These are phyloP conservation scores for Lycaon pictus DNA, from an alignment of 2,113 vertebrate species.

Conservation along the genomic window DNA sequence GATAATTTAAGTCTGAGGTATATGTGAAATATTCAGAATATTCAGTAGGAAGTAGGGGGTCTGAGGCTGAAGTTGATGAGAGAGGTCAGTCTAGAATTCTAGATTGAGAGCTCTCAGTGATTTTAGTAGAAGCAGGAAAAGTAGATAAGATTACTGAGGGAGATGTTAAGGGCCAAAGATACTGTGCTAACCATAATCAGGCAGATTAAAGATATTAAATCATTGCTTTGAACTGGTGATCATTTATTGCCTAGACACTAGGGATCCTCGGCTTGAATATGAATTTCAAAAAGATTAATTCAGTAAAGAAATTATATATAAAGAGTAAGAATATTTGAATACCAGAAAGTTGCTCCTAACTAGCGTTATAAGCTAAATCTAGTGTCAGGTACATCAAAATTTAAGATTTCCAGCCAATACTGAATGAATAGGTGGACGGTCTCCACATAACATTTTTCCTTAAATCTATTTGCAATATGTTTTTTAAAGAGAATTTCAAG, in stretches of 20 bases:
- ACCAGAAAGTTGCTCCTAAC: neutral
- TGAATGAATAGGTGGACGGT: neutral
- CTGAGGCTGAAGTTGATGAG: neutral
- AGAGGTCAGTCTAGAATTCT: neutral
- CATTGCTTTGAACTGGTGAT: neutral
- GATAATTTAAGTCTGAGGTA: neutral
- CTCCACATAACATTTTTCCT: neutral
- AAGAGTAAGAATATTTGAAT: conserved; percentile 27
- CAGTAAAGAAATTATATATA: conserved; percentile 22
- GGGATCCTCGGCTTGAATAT: neutral
- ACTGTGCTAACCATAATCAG: neutral
- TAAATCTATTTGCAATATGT: neutral
- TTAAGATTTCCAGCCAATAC: neutral
- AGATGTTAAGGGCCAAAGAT: neutral
- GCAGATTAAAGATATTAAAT: neutral
- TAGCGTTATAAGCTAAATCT: conserved; percentile 55
- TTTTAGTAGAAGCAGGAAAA: neutral
- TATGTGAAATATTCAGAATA: conserved; percentile 41
- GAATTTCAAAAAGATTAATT: conserved; percentile 28
- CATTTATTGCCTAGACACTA: neutral
- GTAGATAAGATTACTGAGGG: neutral
- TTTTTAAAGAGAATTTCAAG: conserved; percentile 9
- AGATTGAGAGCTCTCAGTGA: neutral
- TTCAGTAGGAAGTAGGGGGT: neutral
- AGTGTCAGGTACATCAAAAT: conserved; percentile 19